Conservation (phyloP, 2,797 vertebrate species). For the Choloepus didactylus region DNA sequence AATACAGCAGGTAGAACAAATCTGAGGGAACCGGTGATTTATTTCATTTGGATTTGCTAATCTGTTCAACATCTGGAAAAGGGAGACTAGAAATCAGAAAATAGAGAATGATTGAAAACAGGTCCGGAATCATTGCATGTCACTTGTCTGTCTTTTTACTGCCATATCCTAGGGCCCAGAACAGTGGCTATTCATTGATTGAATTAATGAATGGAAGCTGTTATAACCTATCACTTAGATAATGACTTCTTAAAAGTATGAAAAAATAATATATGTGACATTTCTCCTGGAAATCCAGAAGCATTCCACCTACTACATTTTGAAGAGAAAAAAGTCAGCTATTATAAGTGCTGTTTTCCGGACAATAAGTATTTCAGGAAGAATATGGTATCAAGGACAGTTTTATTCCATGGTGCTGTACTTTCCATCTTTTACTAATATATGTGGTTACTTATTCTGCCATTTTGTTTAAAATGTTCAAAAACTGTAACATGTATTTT, state of each 20-base stretch:
- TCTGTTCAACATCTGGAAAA: neutral
- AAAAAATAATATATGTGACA: neutral
- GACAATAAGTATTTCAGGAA: neutral
- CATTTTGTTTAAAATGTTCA: neutral
- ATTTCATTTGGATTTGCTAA: neutral
- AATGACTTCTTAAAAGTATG: neutral
- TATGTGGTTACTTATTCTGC: accelerated
- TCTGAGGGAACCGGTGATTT: neutral
- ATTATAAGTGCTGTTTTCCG: neutral
- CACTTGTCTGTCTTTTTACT: neutral
- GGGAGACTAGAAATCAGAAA: neutral
- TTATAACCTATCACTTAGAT: neutral
- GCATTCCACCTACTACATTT: neutral
- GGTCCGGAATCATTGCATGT: neutral
- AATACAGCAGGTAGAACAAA: too few species aligned
- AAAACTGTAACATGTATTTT: neutral
- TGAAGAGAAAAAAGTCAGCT: neutral
- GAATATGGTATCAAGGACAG: neutral
- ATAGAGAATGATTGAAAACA: neutral
- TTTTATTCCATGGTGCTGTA: neutral
- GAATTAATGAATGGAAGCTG: neutral
- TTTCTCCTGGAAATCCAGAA: slow-evolving; percentile 25
- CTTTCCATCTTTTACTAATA: neutral
- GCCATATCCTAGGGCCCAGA: neutral
- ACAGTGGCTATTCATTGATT: neutral